phyloP scores from a whole-genome alignment of 2,797 vertebrate species.

The Coluber constrictor region DNA sequence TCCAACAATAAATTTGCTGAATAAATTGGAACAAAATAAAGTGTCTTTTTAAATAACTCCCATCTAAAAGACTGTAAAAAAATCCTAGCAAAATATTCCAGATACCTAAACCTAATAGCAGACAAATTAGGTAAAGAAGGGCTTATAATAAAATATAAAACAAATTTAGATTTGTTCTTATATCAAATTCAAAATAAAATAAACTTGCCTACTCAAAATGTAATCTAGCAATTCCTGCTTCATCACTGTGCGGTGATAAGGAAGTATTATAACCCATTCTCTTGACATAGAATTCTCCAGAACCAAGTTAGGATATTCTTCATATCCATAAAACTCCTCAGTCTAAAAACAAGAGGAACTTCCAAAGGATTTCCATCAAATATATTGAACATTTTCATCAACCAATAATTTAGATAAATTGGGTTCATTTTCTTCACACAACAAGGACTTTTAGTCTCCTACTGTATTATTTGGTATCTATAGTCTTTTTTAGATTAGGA shows the following conservation, averaged over 20 bases:
- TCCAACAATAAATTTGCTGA: background rate
- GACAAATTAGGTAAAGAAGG: background rate
- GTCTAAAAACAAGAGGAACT: background rate
- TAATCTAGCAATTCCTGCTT: background rate
- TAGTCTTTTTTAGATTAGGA: background rate
- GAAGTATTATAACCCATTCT: background rate
- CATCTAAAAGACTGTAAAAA: background rate
- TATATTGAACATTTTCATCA: background rate
- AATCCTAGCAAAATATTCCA: background rate
- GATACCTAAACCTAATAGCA: background rate
- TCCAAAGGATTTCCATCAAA: background rate
- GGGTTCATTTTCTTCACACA: background rate
- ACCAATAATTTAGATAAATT: background rate
- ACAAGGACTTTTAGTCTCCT: background rate
- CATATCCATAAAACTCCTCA: background rate
- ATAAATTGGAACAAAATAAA: slow-evolving; percentile 14
- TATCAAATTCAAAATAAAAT: background rate
- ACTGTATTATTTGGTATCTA: background rate
- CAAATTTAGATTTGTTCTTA: background rate
- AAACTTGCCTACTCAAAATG: background rate
- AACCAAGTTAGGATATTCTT: background rate
- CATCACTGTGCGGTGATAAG: background rate
- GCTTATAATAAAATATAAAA: background rate
- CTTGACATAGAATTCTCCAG: background rate
- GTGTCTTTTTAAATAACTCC: background rate